Base-by-base conservation (phyloP, 2,797 vertebrate genomes). In the Florisuga fusca region DNA sequence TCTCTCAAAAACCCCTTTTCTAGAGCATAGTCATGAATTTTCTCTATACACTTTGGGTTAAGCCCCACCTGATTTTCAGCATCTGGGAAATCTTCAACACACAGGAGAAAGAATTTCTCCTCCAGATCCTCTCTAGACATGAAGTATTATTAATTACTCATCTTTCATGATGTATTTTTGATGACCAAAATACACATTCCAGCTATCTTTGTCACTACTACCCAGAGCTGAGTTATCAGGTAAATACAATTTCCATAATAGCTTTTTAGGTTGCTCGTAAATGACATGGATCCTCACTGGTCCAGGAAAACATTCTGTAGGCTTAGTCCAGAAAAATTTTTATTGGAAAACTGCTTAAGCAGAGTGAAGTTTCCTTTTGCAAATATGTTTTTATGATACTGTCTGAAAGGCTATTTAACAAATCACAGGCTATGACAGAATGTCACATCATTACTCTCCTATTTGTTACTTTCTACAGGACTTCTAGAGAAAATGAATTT, bases 401-500 rank as follows among this genome's bases (percentile, higher is more conserved):
- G 19, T 50, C 36, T 83, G 82, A 71, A 91, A 81, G 13, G 13
- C 20, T 73, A 36, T 34, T 33, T 62, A 68, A 66, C 55, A 77
- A 94, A 95, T 86, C 78, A 84, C n/a, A 66, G 64, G 6, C 27
- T 31, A 6, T 23, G 45, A 46, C 45, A 85, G 43, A 53, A 71
- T 78, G 87, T 51, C 87, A 94, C 59, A 79, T 50, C 67, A 73
- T 84, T 69, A n/a, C 50, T 55, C 55, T 87, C 18, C 2, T 33
- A 73, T 71, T 66, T 74, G 34, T 66, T 84, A 83, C 73, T 79
- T 94, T 69, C 67, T 54, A 27, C 31, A 17, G 43, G 33, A 71
- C 51, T 96, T 87, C 71, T 72, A 51, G 31, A 71, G 61, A 93
- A 90, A 79, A 94, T 87, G n/a, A 81, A 79, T 84, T 69, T 79